Percentiles rank a stretch among this genome's conserved stretches.
phyloP scores from a whole-genome alignment of 1,140 invertebrate genomes.

The Leptinotarsa undecemlineata region DNA sequence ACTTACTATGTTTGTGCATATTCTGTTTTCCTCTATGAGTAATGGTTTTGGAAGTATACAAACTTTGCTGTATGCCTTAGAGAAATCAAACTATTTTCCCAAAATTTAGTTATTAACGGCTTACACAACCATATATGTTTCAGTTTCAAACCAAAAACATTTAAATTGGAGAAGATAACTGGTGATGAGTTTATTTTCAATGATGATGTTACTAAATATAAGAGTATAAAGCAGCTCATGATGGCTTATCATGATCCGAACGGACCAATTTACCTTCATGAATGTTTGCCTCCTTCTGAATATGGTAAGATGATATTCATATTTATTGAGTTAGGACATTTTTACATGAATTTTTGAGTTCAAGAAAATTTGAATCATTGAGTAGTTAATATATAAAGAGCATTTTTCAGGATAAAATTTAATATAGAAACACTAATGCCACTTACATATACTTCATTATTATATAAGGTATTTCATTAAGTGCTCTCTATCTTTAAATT shows the following conservation, averaged over 20 bases:
- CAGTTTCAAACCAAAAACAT: slow-evolving; percentile 70
- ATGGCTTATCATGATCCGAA: slow-evolving; percentile 63
- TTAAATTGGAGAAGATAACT: slow-evolving; percentile 64
- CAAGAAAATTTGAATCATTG: too few relatives aligned
- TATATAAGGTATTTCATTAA: too few relatives aligned
- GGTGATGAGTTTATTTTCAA: slow-evolving; percentile 59
- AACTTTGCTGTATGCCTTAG: background rate
- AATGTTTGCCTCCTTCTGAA: slow-evolving; percentile 83
- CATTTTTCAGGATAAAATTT: too few relatives aligned
- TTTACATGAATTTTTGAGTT: too few relatives aligned
- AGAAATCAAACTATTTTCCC: background rate
- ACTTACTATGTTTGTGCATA: too few relatives aligned
- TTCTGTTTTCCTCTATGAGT: too few relatives aligned
- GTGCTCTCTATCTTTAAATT: too few relatives aligned
- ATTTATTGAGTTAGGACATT: background rate
- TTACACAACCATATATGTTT: slow-evolving; percentile 37
- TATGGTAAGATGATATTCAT: slow-evolving; percentile 65
- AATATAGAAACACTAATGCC: too few relatives aligned
- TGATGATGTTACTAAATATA: slow-evolving; percentile 60
- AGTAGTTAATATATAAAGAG: too few relatives aligned
- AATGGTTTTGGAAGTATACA: too few relatives aligned
- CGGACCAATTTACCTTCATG: slow-evolving; percentile 64
- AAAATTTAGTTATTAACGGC: background rate
- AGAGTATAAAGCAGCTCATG: slow-evolving; percentile 66
- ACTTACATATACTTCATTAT: too few relatives aligned